Evolutionary conservation across 2,888 invertebrate species (phyloP).

Genomic region (Apamea monoglypha): DNA sequence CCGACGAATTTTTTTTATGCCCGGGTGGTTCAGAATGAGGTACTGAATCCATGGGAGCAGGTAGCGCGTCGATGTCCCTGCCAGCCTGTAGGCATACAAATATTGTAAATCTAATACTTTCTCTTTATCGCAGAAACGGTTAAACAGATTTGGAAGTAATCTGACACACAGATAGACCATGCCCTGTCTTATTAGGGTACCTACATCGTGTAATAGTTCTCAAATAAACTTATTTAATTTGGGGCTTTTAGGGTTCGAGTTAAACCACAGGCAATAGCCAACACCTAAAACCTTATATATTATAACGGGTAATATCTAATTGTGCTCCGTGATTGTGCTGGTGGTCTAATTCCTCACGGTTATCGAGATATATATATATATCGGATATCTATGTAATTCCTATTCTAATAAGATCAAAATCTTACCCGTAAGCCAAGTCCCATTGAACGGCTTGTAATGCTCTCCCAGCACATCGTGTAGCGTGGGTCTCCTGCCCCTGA

Average conservation of each 20-base stretch:
- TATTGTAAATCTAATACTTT: neutral
- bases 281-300: neutral
- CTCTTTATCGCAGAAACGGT: neutral
- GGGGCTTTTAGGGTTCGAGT: neutral
- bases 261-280: neutral
- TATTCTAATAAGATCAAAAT: neutral
- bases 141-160: neutral
- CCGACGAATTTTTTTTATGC: no score
- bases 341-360: neutral
- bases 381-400: no score
- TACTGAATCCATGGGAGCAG: neutral
- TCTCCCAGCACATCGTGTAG: conserved; percentile 92
- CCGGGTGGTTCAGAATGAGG: no score
- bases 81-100: neutral
- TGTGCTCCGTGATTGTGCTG: neutral
- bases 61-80: neutral
- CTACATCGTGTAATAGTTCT: neutral
- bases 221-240: neutral
- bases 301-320: neutral
- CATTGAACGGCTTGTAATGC: conserved; percentile 93
- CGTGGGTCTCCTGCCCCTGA: conserved; percentile 92
- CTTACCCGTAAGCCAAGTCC: conserved; percentile 88
- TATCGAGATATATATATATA: no score
- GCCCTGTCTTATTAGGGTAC: neutral
- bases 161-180: neutral